Base-by-base conservation (phyloP, 2,113 vertebrate genomes). In the Psittacus erithacus region DNA sequence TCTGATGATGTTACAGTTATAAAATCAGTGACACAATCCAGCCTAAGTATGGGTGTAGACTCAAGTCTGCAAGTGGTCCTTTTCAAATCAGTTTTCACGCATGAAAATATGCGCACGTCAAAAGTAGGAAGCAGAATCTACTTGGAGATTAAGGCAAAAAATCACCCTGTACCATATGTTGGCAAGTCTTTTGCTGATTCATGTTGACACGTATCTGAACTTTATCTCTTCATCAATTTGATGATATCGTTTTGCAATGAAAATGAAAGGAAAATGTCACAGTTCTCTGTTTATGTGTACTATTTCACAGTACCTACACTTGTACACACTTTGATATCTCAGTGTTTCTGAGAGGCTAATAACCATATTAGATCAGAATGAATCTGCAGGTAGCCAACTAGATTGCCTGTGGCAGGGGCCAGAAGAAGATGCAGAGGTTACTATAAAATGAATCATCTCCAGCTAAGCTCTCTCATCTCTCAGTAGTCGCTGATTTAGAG, bases 81-180 rank as follows among this genome's bases (percentile, higher is more conserved):
- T 75, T 82, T 41, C 5, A 59, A 90, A 62, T 7, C 31, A 44
- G 12, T 29, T 35, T 60, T 49, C 10, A 41, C 17, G 8, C 0
- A 0, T 47, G 68, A 47, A 44, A 82, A 86, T 4, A 15, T 15
- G 19, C 23, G 28, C 13, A 8, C 0, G 0, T 17, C 53, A 16
- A 38, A 86, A 86, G 33, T 22, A 78, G n/a, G 3, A 25, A 57
- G 2, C 24, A 46, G 62, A 69, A 92, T 46, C 14, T 62, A 4
- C 20, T 4, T 9, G 10, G 27, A 82, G 27, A 39, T 78, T 28
- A 27, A 49, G 27, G 11, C 28, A 41, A 1, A 62, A 81, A 69
- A 73, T 25, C 2, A 82, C 10, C 17, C 49, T 14, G 7, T 46
- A 24, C 17, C 7, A 2, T 5, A 23, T 17, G 2, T 24, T 67